Evolutionary conservation across 2,888 invertebrate genomes (phyloP).

Genomic region (Julus scanicus): DNA sequence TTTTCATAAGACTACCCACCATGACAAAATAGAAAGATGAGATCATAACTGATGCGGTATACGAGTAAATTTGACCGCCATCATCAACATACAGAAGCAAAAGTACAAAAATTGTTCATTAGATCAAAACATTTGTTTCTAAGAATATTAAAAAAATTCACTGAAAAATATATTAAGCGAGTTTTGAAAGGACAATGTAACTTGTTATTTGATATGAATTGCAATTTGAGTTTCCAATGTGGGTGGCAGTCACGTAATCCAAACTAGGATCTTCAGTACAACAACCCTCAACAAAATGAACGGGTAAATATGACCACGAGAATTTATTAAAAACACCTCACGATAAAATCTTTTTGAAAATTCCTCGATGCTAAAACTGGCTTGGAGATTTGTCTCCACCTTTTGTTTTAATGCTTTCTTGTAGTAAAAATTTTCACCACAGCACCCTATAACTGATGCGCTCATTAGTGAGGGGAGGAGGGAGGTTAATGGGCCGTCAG

Average conservation of each 20-base stretch:
- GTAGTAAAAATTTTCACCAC: neutral
- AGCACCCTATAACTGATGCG: neutral
- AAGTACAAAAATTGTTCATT: no score
- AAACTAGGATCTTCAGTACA: neutral
- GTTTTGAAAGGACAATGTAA: no score
- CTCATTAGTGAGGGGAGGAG: neutral
- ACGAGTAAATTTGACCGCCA: no score
- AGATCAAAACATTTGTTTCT: no score
- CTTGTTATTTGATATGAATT: no score
- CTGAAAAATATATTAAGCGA: no score
- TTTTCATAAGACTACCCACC: neutral
- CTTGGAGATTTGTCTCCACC: neutral
- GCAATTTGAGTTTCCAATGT: neutral
- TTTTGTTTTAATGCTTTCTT: neutral
- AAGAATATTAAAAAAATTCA: no score
- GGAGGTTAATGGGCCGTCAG: neutral
- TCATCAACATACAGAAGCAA: no score
- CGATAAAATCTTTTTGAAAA: slow-evolving; percentile 10
- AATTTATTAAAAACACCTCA: neutral
- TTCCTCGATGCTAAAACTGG: neutral
- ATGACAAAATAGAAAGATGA: neutral
- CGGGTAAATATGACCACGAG: neutral
- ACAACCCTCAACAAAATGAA: neutral
- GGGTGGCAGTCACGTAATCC: neutral
- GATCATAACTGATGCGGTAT: no score